phyloP scores from a whole-genome alignment of 2,113 vertebrate species.

The Grallaria varia region DNA sequence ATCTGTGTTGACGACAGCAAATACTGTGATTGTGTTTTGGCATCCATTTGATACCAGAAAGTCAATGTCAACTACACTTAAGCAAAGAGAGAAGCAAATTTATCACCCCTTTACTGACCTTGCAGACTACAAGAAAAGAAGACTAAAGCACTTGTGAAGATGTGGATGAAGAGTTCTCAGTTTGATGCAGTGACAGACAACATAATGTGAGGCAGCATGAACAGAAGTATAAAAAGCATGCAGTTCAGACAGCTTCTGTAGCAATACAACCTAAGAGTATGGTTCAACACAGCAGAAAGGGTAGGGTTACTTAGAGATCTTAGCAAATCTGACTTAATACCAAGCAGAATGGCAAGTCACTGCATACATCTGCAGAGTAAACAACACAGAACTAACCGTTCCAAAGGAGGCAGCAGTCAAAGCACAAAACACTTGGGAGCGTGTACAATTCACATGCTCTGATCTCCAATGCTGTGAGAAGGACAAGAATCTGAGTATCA shows the following conservation, averaged over 20 bases:
- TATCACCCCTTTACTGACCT: neutral
- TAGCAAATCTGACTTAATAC: neutral
- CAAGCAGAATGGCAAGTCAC: neutral
- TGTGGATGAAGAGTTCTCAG: neutral
- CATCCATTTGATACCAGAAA: neutral
- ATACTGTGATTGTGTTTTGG: neutral
- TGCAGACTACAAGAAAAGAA: neutral
- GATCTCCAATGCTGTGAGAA: neutral
- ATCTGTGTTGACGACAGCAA: neutral
- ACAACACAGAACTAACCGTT: neutral
- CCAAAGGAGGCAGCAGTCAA: neutral
- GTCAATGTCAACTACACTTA: neutral
- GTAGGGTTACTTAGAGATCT: neutral
- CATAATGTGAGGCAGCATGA: neutral
- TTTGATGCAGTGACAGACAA: neutral
- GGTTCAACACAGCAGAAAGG: neutral
- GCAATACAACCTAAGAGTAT: neutral
- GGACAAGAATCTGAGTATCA: neutral
- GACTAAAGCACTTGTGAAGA: neutral
- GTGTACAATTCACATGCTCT: neutral
- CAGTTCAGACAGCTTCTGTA: neutral
- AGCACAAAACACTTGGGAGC: neutral
- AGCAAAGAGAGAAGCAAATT: neutral
- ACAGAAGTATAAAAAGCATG: neutral
- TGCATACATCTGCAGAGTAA: neutral